Evolutionary conservation across 1,140 invertebrate genomes (phyloP), one percentile per base, ranked within the genome.

Genomic region (Dysdera silvatica): DNA sequence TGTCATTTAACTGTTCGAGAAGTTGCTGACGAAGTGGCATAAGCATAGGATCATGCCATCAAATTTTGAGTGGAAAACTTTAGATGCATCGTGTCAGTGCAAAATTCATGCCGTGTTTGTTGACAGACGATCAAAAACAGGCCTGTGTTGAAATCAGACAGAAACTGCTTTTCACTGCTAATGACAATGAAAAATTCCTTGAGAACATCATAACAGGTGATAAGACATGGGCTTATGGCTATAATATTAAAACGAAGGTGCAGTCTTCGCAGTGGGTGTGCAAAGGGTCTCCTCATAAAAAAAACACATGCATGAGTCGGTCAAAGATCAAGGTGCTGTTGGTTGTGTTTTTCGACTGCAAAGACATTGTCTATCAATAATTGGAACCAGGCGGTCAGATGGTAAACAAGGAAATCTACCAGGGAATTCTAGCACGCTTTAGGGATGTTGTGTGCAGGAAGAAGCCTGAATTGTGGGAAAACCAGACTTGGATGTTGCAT

Each of bases 201-300:
- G 28, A 26, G 16, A 55, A 23, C 16, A 43, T 62, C 33, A 4
- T 63, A 23, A 40, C 32, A 63, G 69, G 43, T 18, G 57, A 49
- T 40, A 31, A 73, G 45, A 68, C 67, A 24, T 72, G 65, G 68
- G 51, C 68, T 31, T 71, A 70, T 55, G 65, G 63, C 29, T 71
- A 70, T 64, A 68, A 71, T 49, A 45, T 65, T 7, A 62, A 72
- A 68, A 68, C 68, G 23, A 72, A 71, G 37, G 12, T 58, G 33
- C 71, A 71, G 43, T 66, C 61, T 14, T 56, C 29, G 20, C 23
- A 51, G 16, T 54, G 54, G 26, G 3, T 37, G 10, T 4, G 26
- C n/a, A 40, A 41, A 40, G 3, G 32, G 8, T 14, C 1, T 45
- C 18, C 26, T 43, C 28, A 16, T 16, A 20, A 2, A 8, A 60